phyloP scores from a whole-genome alignment of 2,113 vertebrate genomes.

The Microtus oregoni region DNA sequence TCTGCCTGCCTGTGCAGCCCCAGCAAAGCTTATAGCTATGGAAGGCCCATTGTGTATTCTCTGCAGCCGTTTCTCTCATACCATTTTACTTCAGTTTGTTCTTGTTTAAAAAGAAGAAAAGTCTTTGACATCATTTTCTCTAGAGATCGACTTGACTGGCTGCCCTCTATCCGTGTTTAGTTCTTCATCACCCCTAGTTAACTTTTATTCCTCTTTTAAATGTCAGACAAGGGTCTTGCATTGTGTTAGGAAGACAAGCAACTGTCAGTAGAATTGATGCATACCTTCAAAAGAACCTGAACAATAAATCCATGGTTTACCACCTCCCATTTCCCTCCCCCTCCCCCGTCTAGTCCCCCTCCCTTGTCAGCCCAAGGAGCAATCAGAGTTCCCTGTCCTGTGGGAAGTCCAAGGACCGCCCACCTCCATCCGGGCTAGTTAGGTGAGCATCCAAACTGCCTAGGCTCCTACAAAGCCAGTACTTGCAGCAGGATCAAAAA shows the following conservation, averaged over 20 bases:
- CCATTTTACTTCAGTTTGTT: neutral
- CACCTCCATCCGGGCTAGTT: no score
- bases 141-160: neutral
- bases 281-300: neutral
- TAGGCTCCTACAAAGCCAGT: no score
- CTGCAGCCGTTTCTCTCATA: neutral
- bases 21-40: neutral
- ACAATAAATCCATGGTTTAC: neutral
- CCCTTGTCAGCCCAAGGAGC: no score
- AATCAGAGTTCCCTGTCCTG: no score
- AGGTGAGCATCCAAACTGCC: no score
- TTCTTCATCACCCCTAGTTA: neutral
- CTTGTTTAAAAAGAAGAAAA: neutral
- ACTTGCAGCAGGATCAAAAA: no score
- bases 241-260: neutral
- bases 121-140: slow-evolving; percentile 20
- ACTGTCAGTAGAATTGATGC: neutral
- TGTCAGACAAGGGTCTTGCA: neutral
- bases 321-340: no score
- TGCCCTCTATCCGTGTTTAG: neutral
- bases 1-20: neutral
- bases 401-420: no score
- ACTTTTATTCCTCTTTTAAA: slow-evolving; percentile 12
- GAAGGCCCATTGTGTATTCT: neutral
- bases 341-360: no score